Percentiles rank a stretch among this genome's conserved stretches.
phyloP scores from a whole-genome alignment of 2,888 invertebrate genomes.

The Drosophila tanythrix region DNA sequence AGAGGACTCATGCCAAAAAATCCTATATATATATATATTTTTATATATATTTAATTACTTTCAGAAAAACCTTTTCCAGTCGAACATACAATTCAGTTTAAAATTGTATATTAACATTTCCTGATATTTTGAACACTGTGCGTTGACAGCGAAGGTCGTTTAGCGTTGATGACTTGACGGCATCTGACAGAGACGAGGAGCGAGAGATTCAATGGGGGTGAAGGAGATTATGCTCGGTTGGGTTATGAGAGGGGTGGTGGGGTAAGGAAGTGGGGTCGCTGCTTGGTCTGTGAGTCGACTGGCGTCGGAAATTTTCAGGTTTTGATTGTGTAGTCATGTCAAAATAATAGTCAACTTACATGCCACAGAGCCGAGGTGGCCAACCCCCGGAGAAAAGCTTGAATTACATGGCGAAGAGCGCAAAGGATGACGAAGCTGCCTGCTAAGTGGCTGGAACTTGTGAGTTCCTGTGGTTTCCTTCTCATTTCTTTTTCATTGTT shows the following conservation, averaged over 20 bases:
- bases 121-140: conserved; percentile 59
- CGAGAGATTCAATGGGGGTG: conserved; percentile 28
- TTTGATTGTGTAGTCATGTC: conserved; percentile 83
- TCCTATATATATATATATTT: background rate
- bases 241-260: background rate
- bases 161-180: conserved; percentile 74
- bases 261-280: background rate
- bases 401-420: conserved; percentile 53
- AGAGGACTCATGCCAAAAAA: background rate
- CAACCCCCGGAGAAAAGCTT: conserved; percentile 48
- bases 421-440: conserved; percentile 61
- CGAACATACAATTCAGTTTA: background rate
- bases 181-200: conserved; percentile 59
- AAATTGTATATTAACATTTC: background rate
- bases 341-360: conserved; percentile 83
- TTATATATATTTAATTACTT: background rate
- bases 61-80: background rate
- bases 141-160: conserved; percentile 76
- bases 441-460: conserved; percentile 77
- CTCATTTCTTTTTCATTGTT: conserved; percentile 24
- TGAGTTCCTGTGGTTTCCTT: conserved; percentile 70
- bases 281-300: conserved; percentile 30
- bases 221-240: conserved; percentile 58
- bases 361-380: conserved; percentile 74
- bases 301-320: conserved; percentile 77